Conservation (phyloP, 2,113 vertebrate genomes). For the Oceanodroma tethys region DNA sequence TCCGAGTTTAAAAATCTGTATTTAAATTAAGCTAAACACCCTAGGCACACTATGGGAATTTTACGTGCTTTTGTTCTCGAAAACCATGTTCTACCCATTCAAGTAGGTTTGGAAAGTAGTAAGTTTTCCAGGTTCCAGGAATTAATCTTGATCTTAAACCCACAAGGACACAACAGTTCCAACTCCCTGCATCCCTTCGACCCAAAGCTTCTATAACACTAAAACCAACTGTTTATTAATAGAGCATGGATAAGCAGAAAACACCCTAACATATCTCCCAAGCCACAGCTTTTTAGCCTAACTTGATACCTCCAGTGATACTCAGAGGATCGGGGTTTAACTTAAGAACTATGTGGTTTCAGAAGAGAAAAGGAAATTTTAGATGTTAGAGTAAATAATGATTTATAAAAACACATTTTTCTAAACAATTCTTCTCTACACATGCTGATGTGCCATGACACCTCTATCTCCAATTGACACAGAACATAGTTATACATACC, state of each 20-base stretch:
- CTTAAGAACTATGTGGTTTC: neutral
- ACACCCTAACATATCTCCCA: neutral
- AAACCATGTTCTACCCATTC: neutral
- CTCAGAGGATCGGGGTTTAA: neutral
- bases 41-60: neutral
- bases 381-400: neutral
- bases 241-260: neutral
- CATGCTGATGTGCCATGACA: constrained; percentile 28
- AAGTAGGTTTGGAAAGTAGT: neutral
- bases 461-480: constrained; percentile 71
- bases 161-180: neutral
- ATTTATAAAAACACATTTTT: constrained; percentile 35
- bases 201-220: neutral
- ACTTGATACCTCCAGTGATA: neutral
- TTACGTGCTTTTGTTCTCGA: neutral
- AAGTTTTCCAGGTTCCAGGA: neutral
- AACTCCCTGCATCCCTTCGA: neutral
- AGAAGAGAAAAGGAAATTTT: neutral
- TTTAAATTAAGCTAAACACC: neutral
- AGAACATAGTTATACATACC: constrained; percentile 83
- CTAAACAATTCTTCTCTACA: constrained; percentile 31
- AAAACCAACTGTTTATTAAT: neutral
- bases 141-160: neutral
- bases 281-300: neutral
- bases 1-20: neutral